Evolutionary conservation across 2,888 invertebrate genomes (phyloP).

Genomic region (Pecten maximus): DNA sequence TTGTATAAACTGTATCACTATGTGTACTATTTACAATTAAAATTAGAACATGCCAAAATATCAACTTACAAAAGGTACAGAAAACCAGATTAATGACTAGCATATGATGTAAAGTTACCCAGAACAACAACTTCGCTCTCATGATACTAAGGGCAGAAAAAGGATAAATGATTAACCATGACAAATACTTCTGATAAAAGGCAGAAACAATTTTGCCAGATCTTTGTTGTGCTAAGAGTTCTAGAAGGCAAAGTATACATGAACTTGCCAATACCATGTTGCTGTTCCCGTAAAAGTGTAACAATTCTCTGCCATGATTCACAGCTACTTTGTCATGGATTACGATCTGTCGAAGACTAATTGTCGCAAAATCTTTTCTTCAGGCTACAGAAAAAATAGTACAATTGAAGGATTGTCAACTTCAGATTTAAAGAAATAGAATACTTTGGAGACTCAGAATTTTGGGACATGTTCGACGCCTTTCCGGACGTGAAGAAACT

Average conservation of each 20-base stretch:
- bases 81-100: too few species aligned
- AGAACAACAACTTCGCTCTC: too few species aligned
- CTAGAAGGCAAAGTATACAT: background rate
- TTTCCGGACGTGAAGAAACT: background rate
- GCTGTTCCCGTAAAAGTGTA: background rate
- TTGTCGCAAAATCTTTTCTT: constrained; percentile 2
- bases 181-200: too few species aligned
- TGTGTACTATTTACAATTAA: too few species aligned
- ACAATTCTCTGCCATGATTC: background rate
- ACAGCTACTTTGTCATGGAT: background rate
- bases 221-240: background rate
- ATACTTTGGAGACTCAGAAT: background rate
- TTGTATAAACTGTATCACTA: too few species aligned
- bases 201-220: background rate
- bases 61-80: too few species aligned
- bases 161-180: too few species aligned
- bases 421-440: background rate
- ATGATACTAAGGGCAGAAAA: background rate
- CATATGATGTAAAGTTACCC: too few species aligned
- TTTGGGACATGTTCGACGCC: constrained; percentile 8
- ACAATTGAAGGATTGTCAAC: constrained; percentile 25
- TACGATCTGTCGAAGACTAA: constrained; percentile 5
- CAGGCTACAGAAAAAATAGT: background rate
- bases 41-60: too few species aligned
- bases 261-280: background rate